Conservation (phyloP, 2,888 invertebrate genomes). For the Rhagonycha fulva region DNA sequence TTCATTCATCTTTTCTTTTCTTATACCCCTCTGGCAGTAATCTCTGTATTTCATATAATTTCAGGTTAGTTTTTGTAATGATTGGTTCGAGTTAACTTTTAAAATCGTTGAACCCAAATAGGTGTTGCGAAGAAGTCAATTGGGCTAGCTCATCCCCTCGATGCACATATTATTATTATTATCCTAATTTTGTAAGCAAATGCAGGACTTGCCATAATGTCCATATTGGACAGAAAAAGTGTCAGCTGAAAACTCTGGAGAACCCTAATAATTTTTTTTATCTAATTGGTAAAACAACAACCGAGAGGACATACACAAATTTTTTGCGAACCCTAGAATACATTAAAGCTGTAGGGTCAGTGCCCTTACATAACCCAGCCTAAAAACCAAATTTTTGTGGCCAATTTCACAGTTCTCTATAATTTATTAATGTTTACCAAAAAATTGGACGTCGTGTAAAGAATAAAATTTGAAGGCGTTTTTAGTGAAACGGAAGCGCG, state of each 20-base stretch:
- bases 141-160: too few species aligned
- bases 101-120: too few species aligned
- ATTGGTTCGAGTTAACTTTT: too few species aligned
- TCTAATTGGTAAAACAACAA: too few species aligned
- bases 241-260: not conserved
- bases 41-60: too few species aligned
- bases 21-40: too few species aligned
- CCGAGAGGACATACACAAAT: not conserved
- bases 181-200: too few species aligned
- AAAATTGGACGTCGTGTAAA: not conserved
- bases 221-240: not conserved
- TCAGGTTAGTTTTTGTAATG: too few species aligned
- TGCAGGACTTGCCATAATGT: too few species aligned
- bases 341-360: not conserved
- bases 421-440: not conserved
- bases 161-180: too few species aligned
- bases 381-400: not conserved
- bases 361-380: not conserved
- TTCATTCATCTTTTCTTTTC: too few species aligned
- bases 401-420: not conserved
- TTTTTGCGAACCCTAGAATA: not conserved
- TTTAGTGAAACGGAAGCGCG: slow-evolving; percentile 23
- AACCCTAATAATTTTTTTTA: not conserved
- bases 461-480: slow-evolving; percentile 1
- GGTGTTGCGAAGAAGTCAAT: too few species aligned